These are phyloP conservation scores for Mus minutoides DNA, from an alignment of 2,797 vertebrate genomes.

Conservation along the genomic window DNA sequence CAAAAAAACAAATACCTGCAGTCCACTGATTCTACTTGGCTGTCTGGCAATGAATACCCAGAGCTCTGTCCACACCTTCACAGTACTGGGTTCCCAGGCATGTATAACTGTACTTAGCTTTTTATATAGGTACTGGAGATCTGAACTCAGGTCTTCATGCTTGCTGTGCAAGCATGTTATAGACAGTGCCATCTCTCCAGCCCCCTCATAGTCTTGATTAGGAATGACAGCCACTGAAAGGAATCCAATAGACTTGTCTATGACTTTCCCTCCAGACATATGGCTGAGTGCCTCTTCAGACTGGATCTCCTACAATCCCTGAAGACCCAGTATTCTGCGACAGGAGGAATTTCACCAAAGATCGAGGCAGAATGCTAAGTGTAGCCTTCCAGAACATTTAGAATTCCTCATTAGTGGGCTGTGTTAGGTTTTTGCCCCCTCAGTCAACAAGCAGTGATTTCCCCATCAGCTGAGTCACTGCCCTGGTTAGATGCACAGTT, in stretches of 20 bases:
- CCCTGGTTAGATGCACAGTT: conserved; percentile 31
- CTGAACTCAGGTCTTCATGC: not conserved
- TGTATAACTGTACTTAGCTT: not conserved
- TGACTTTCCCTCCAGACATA: not conserved
- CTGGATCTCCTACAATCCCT: not conserved
- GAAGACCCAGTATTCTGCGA: not conserved
- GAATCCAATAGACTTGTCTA: not conserved
- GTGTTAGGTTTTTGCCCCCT: not conserved
- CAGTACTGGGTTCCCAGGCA: not conserved
- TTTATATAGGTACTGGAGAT: not conserved
- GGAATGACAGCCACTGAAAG: conserved; percentile 12
- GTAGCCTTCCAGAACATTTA: not conserved
- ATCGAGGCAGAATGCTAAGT: not conserved
- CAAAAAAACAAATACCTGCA: not conserved
- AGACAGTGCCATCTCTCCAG: not conserved
- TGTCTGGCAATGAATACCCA: not conserved
- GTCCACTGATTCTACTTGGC: not conserved
- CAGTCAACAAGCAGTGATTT: conserved; percentile 44
- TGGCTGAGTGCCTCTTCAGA: not conserved
- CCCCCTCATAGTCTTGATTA: not conserved
- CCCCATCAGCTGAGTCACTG: conserved; percentile 41
- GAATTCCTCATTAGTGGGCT: not conserved
- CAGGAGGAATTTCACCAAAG: not conserved
- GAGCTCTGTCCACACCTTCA: not conserved
- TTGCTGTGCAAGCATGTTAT: not conserved